phyloP scores from a whole-genome alignment of 2,888 invertebrate species.

The Melanophora roralis region DNA sequence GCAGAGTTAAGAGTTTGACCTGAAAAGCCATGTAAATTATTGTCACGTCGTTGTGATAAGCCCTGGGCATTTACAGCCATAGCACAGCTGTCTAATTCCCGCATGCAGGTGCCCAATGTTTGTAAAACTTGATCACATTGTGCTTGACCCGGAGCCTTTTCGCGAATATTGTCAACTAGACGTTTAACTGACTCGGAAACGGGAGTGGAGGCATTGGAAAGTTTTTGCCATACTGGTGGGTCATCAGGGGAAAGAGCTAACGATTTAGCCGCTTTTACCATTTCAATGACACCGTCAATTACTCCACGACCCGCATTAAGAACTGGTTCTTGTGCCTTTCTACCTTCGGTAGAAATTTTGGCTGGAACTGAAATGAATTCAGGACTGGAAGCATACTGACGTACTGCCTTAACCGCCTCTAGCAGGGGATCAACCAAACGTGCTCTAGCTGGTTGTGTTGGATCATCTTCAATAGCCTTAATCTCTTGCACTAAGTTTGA shows the following conservation, averaged over 20 bases:
- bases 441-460: constrained; percentile 82
- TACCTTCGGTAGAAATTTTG: constrained; percentile 90
- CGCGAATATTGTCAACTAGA: constrained; percentile 93
- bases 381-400: constrained; percentile 94
- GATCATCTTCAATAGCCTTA: constrained; percentile 91
- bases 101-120: constrained; percentile 84
- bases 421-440: constrained; percentile 90
- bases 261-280: constrained; percentile 93
- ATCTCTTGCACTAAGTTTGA: constrained; percentile 96
- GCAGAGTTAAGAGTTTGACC: constrained; percentile 89
- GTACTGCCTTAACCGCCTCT: constrained; percentile 93
- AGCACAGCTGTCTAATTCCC: constrained; percentile 91
- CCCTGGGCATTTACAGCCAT: constrained; percentile 92
- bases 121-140: constrained; percentile 93
- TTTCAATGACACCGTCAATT: constrained; percentile 90
- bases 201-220: constrained; percentile 95
- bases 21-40: constrained; percentile 85
- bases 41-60: constrained; percentile 83
- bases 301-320: constrained; percentile 86
- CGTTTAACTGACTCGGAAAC: constrained; percentile 98
- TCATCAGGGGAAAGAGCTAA: constrained; percentile 93
- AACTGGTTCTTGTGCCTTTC: constrained; percentile 91
- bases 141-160: constrained; percentile 96
- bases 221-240: constrained; percentile 94
- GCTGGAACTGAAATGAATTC: constrained; percentile 96